Evolutionary conservation across 2,888 invertebrate genomes (phyloP).

Genomic region (Drosophila aldrichi): DNA sequence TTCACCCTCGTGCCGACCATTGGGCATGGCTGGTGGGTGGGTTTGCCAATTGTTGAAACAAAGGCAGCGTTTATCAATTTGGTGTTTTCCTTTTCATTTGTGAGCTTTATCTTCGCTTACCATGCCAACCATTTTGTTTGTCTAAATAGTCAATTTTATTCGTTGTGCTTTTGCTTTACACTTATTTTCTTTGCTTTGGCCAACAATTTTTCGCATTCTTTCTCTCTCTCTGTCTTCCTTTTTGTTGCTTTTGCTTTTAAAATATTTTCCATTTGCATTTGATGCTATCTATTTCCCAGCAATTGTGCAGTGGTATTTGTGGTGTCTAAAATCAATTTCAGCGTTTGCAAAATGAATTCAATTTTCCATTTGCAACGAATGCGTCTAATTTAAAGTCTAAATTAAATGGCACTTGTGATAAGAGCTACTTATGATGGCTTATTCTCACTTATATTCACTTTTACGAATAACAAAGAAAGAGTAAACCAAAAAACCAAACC

Average conservation of each 20-base stretch:
- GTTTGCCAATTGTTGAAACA: slow-evolving; percentile 27
- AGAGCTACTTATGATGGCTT: not conserved
- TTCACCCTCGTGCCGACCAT: slow-evolving; percentile 22
- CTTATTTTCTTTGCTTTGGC: not conserved
- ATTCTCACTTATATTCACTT: not conserved
- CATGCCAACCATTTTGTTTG: slow-evolving; percentile 40
- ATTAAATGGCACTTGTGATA: not conserved
- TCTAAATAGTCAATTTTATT: slow-evolving; percentile 69
- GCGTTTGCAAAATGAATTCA: not conserved
- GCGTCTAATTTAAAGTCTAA: not conserved
- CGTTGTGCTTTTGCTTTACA: slow-evolving; percentile 21
- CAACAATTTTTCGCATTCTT: slow-evolving; percentile 4
- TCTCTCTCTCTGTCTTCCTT: too few species aligned
- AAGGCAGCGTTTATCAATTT: slow-evolving; percentile 65
- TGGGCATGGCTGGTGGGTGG: slow-evolving; percentile 6
- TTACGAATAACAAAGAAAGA: not conserved
- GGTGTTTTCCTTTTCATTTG: slow-evolving; percentile 59
- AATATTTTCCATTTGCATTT: slow-evolving; percentile 42
- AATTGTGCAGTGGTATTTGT: slow-evolving; percentile 40
- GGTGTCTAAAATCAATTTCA: slow-evolving; percentile 52
- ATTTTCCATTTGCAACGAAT: not conserved
- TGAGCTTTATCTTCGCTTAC: slow-evolving; percentile 38
- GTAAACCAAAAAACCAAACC: too few species aligned
- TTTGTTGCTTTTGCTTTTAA: not conserved
- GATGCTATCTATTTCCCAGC: slow-evolving; percentile 61